Percentiles rank a stretch among this genome's conserved stretches.
phyloP scores from a whole-genome alignment of 2,888 invertebrate genomes.

The Ormia ochracea region DNA sequence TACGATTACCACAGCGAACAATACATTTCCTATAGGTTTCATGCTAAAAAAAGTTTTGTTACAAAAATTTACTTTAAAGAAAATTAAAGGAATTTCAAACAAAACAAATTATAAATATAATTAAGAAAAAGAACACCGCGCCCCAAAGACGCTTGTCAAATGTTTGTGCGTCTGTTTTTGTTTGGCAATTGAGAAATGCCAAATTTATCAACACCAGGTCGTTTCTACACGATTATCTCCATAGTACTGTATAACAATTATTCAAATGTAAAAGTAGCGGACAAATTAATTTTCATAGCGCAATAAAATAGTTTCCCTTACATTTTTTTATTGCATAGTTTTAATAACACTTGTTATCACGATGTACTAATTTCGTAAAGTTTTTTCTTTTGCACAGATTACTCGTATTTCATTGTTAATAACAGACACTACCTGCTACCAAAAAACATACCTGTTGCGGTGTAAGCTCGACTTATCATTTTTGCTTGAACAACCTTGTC shows the following conservation, averaged over 20 bases:
- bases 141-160: slow-evolving; percentile 50
- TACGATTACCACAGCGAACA: slow-evolving; percentile 11
- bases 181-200: slow-evolving; percentile 7
- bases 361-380: no score
- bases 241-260: no score
- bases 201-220: not conserved
- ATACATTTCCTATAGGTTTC: slow-evolving; percentile 38
- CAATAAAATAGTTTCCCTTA: no score
- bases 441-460: not conserved
- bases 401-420: no score
- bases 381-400: no score
- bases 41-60: slow-evolving; percentile 33
- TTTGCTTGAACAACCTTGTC: not conserved
- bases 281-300: no score
- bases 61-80: not conserved
- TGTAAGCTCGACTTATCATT: slow-evolving; percentile 13
- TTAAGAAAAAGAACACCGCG: slow-evolving; percentile 51
- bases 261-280: no score
- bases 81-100: slow-evolving; percentile 10
- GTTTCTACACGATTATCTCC: not conserved
- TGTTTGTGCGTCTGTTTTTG: no score
- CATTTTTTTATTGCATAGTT: no score
- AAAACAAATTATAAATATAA: slow-evolving; percentile 14
- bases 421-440: not conserved
- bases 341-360: no score